Conservation (phyloP, 1,140 invertebrate genomes). For the Heterodera schachtii region DNA sequence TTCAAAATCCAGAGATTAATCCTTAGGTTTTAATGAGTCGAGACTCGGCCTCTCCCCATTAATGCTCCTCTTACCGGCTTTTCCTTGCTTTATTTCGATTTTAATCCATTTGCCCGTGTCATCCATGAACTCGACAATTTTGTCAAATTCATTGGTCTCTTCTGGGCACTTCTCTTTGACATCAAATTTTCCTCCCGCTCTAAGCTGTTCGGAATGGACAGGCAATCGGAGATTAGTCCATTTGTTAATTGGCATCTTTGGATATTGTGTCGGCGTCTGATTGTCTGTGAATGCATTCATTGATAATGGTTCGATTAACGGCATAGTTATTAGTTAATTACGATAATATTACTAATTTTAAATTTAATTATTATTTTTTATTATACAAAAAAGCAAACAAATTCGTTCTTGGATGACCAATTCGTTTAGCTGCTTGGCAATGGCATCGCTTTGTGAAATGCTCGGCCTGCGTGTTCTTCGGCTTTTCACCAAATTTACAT, state of each 20-base stretch:
- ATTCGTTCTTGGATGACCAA: neutral
- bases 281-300: too few species aligned
- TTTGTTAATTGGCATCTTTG: neutral
- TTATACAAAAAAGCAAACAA: neutral
- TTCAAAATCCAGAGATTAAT: too few species aligned
- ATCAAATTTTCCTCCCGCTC: neutral
- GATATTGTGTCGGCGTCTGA: neutral
- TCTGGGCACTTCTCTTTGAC: neutral
- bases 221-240: neutral
- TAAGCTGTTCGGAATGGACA: neutral
- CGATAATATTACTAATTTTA: too few species aligned
- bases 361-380: too few species aligned
- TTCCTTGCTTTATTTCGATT: neutral
- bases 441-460: neutral
- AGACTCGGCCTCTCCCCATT: too few species aligned
- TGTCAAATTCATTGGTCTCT: neutral
- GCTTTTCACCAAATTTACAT: neutral
- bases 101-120: neutral
- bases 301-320: too few species aligned
- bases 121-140: neutral
- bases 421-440: neutral
- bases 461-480: neutral
- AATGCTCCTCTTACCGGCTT: neutral
- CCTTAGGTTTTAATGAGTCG: too few species aligned
- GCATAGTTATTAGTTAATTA: too few species aligned